Base-by-base conservation (phyloP, 2,797 vertebrate species). In the Poecile montanus region DNA sequence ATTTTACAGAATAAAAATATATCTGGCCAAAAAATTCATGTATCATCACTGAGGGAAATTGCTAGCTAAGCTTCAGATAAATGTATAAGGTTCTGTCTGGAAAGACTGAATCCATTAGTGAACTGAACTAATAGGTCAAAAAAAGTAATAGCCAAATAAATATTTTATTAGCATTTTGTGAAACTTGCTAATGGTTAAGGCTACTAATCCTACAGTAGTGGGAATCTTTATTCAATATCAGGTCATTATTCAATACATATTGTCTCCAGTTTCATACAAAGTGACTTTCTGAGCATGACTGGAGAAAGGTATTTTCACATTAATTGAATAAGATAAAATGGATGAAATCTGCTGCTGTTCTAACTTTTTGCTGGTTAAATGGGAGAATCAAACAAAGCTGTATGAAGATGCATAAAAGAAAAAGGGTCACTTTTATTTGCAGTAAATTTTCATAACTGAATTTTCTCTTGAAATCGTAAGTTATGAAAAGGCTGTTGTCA, bases 131-230 rank as follows among this genome's bases (percentile, higher is more conserved):
- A 98, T 97, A 98, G 99, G 98, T 99, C 98, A 98, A 97, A 98
- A 98, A 98, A 99, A 99, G 98, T 98, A 99, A 99, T 98, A 98
- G 98, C 97, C 96, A 97, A 98, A 98, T 99, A 98, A 99, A 99
- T 99, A 99, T 99, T 99, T 99, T 98, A 99, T 99, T 98, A 98
- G 98, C 97, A 97, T 98, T 98, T 98, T 98, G 98, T 98, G 94
- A 98, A 98, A 98, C 97, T 96, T 98, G 97, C 98, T 98, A 98
- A 98, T 98, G 98, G 97, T 97, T 97, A 97, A 98, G 95, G 91
- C 95, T 97, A 97, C 98, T 93, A 96, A 98, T 97, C 96, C 96
- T 96, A 96, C 97, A 74, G 72, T 76, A 93, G 78, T 71, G 68
- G 75, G 96, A 93, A 78, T 89, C 81, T 91, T 97, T 77, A 77